Evolutionary conservation across 2,797 vertebrate genomes (phyloP).

Genomic region (Avahi laniger): DNA sequence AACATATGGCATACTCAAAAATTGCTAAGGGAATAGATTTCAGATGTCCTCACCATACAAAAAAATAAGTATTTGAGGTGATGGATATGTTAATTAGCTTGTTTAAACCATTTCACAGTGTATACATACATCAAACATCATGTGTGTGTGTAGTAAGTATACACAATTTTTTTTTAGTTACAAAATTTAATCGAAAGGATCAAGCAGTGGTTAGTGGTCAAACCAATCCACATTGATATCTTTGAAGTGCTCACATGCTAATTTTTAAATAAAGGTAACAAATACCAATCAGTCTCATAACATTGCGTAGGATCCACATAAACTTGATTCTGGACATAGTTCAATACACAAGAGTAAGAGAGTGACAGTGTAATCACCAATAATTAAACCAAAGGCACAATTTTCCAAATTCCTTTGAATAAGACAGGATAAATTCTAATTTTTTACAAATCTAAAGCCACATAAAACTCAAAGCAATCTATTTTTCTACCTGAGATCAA

Average conservation of each 20-base stretch:
- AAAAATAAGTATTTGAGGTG: not conserved
- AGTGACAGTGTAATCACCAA: conserved; percentile 50
- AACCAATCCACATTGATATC: conserved; percentile 35
- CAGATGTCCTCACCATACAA: not conserved
- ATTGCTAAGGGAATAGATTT: not conserved
- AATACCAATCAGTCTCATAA: conserved; percentile 12
- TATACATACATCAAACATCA: not conserved
- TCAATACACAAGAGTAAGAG: conserved; percentile 23
- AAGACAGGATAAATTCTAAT: conserved; percentile 51
- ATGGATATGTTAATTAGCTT: no score
- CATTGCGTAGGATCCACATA: not conserved
- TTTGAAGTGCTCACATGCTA: conserved; percentile 25
- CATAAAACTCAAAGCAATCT: conserved; percentile 57
- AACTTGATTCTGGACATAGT: conserved; percentile 19
- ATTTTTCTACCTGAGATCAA: conserved; percentile 73
- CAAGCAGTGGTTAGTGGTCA: conserved; percentile 42
- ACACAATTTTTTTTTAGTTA: not conserved
- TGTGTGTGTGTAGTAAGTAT: not conserved
- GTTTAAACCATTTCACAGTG: not conserved
- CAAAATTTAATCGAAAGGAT: conserved; percentile 70
- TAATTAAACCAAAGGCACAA: conserved; percentile 53
- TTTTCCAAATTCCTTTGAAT: conserved; percentile 64
- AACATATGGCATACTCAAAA: not conserved
- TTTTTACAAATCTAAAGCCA: conserved; percentile 57
- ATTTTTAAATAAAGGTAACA: conserved; percentile 63